phyloP scores from a whole-genome alignment of 1,140 invertebrate species.

The Apocrypta bakeri region DNA sequence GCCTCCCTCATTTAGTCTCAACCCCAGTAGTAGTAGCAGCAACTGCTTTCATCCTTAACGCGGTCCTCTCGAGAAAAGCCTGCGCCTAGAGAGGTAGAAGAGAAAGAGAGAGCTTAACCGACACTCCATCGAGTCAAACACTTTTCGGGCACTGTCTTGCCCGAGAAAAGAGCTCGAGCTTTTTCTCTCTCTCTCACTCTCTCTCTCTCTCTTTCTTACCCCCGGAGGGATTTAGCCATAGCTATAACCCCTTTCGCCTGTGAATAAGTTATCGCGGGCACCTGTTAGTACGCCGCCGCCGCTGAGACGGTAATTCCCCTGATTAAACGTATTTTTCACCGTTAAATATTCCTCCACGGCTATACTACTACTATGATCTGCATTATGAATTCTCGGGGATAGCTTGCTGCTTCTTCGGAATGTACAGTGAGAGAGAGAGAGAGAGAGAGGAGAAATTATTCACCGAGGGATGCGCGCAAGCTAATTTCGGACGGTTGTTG shows the following conservation, averaged over 20 bases:
- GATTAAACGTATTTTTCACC: constrained; percentile 51
- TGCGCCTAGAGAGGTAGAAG: neutral
- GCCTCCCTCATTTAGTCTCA: neutral
- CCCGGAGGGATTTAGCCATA: constrained; percentile 20
- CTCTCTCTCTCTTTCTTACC: neutral
- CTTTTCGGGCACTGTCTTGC: constrained; percentile 26
- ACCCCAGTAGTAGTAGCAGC: neutral
- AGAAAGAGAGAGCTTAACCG: constrained; percentile 42
- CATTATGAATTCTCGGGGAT: constrained; percentile 37
- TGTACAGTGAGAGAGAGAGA: no score
- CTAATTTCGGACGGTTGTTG: constrained; percentile 26
- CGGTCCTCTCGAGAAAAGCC: neutral
- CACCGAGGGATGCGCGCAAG: neutral
- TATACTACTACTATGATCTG: neutral
- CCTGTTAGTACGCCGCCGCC: constrained; percentile 36
- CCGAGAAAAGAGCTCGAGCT: constrained; percentile 14
- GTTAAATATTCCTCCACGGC: constrained; percentile 19
- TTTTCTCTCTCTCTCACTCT: constrained; percentile 14
- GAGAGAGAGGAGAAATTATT: constrained; percentile 39
- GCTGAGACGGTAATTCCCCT: constrained; percentile 34
- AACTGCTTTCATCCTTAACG: neutral
- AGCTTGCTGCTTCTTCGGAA: neutral
- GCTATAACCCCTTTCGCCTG: neutral
- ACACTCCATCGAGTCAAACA: constrained; percentile 47
- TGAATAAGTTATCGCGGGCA: constrained; percentile 50